phyloP scores from a whole-genome alignment of 2,113 vertebrate genomes.

The Sebastes schlegelii region DNA sequence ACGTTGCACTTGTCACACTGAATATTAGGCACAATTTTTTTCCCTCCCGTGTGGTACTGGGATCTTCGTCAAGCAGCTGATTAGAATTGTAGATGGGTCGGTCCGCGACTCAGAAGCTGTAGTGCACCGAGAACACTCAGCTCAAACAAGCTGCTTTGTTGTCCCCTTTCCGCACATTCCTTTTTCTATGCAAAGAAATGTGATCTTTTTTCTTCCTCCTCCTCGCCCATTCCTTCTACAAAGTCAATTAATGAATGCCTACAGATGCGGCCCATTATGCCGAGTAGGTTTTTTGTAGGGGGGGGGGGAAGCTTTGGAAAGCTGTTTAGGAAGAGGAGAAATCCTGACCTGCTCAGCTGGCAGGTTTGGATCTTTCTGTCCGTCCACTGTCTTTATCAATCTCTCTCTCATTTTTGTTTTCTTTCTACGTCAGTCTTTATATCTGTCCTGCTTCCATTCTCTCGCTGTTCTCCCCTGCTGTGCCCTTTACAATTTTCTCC shows the following conservation, averaged over 20 bases:
- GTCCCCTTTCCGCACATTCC: constrained; percentile 31
- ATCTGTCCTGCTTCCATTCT: constrained; percentile 35
- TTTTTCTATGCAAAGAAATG: constrained; percentile 42
- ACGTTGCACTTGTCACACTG: constrained; percentile 47
- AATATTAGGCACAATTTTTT: constrained; percentile 45
- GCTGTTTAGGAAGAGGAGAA: not conserved
- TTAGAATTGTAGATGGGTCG: constrained; percentile 76
- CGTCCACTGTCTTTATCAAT: constrained; percentile 9
- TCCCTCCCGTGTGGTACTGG: constrained; percentile 42
- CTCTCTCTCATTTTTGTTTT: constrained; percentile 12
- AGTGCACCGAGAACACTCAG: constrained; percentile 41
- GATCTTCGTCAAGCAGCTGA: constrained; percentile 69
- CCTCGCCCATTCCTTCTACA: constrained; percentile 44
- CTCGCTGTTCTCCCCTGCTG: constrained; percentile 23
- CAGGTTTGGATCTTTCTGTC: constrained; percentile 31
- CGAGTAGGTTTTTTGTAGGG: constrained; percentile 46
- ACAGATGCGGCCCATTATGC: constrained; percentile 60
- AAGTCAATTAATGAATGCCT: constrained; percentile 69
- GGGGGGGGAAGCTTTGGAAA: constrained; percentile 23
- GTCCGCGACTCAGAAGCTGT: constrained; percentile 46
- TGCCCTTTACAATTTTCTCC: constrained; percentile 37
- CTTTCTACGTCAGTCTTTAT: not conserved
- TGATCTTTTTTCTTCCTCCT: constrained; percentile 7
- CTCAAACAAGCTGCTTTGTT: constrained; percentile 64
- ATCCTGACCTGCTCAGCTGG: constrained; percentile 32